phyloP scores from a whole-genome alignment of 2,113 vertebrate species.

The Romanogobio albipinnatus region DNA sequence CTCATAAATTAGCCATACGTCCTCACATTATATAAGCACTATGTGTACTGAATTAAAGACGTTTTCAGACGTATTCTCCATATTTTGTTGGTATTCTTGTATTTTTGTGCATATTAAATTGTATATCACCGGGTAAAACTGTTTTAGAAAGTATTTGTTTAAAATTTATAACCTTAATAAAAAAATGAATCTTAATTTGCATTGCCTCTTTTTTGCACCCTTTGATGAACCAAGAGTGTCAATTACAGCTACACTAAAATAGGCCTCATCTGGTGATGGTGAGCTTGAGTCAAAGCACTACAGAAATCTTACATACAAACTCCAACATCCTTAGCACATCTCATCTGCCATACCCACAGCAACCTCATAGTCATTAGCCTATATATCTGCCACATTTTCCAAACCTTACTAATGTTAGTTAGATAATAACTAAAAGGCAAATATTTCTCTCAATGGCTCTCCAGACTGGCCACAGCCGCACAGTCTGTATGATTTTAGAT shows the following conservation, averaged over 20 bases:
- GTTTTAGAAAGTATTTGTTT: constrained; percentile 89
- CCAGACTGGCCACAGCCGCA: background rate
- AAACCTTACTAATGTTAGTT: background rate
- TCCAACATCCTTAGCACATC: background rate
- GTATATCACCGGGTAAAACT: constrained; percentile 94
- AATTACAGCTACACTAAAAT: background rate
- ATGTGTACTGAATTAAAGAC: constrained; percentile 84
- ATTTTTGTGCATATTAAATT: constrained; percentile 90
- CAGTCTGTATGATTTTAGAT: background rate
- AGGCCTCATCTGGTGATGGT: background rate
- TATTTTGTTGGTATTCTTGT: constrained; percentile 84
- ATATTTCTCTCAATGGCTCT: background rate
- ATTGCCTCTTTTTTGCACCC: constrained; percentile 5
- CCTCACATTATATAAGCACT: constrained; percentile 82
- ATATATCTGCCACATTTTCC: background rate
- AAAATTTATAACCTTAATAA: constrained; percentile 96
- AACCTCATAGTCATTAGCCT: background rate
- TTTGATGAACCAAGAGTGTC: background rate
- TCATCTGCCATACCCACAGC: background rate
- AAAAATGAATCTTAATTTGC: constrained; percentile 71
- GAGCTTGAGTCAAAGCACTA: background rate
- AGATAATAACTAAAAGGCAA: background rate
- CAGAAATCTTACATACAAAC: background rate
- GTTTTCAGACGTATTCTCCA: constrained; percentile 81
- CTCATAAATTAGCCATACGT: constrained; percentile 76